These are phyloP conservation scores for Pollachius pollachius DNA, from an alignment of 2,113 vertebrate genomes.

Conservation along the genomic window DNA sequence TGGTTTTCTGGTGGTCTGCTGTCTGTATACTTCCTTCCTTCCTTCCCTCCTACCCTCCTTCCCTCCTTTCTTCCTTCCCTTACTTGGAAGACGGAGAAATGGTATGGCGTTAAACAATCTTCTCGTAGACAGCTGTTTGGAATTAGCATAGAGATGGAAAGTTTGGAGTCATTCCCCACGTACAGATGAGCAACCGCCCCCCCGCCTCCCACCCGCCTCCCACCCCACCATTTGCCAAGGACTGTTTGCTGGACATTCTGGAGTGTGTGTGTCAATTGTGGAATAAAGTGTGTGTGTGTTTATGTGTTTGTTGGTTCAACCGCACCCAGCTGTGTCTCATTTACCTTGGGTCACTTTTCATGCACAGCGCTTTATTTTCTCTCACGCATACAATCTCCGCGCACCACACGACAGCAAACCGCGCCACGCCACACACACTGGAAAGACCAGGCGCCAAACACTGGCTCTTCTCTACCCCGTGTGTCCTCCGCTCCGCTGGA, in stretches of 20 bases:
- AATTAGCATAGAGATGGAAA: constrained; percentile 76
- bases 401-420: not conserved
- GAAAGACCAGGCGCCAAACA: too few relatives aligned
- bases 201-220: constrained; percentile 51
- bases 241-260: constrained; percentile 42
- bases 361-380: too few relatives aligned
- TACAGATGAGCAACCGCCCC: constrained; percentile 63
- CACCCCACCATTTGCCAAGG: constrained; percentile 46
- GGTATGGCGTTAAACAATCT: constrained; percentile 60
- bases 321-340: not conserved
- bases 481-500: too few relatives aligned
- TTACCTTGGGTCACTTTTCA: not conserved
- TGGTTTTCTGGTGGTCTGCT: constrained; percentile 33
- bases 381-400: too few relatives aligned
- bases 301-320: not conserved
- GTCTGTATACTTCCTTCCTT: constrained; percentile 28
- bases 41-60: constrained; percentile 26
- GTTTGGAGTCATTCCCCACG: constrained; percentile 67
- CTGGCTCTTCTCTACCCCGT: too few relatives aligned
- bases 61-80: constrained; percentile 13
- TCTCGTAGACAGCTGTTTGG: constrained; percentile 49
- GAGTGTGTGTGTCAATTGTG: constrained; percentile 13
- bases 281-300: constrained; percentile 1
- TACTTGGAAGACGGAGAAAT: constrained; percentile 30
- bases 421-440: not conserved